Base-by-base conservation (phyloP, 2,113 vertebrate species). In the Lepidothrix coronata region DNA sequence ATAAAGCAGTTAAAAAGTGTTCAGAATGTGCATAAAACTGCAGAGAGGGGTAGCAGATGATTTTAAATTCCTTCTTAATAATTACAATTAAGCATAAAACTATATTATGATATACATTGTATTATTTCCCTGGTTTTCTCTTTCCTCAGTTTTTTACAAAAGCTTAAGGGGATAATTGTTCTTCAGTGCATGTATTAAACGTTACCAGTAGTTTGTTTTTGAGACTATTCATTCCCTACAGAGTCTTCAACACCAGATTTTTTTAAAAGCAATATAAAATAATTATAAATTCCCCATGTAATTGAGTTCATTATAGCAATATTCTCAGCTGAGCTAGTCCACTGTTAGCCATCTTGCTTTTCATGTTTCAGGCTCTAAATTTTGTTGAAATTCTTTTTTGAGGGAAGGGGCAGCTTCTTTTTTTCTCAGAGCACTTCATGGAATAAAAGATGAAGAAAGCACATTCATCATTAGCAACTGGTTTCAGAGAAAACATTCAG, bases 11-110 rank as follows among this genome's bases (percentile, higher is more conserved):
- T 72, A 65, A 92, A 86, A 78, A 72, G 33, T 61, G 79, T 70
- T 76, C 74, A 79, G 43, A 27, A 30, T 62, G 52, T 48, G 28
- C 39, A 91, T 57, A 80, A 86, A 83, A 83, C 52, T 91, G 65
- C 57, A 91, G 88, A 79, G 73, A 91, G 35, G 65, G 44, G 74
- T 15, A 80, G 44, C 25, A 85, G n/a, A 92, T 63, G 15, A 91
- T 81, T 93, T 91, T 24, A 76, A 92, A 78, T 84, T 88, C 68
- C 23, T 65, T 96, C 92, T 84, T 68, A 92, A 95, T 91, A 95
- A 91, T 95, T 89, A 74, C 68, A 92, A 71, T 89, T 91, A 91
- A 90, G 52, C 59, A 59, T 68, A 88, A n/a, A 66, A 82, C 66
- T 96, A 22, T 76, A 93, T 91, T 86, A 78, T 84, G 79, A 71